Conservation (phyloP, 1,140 invertebrate species). For the Drosophila mauritiana region DNA sequence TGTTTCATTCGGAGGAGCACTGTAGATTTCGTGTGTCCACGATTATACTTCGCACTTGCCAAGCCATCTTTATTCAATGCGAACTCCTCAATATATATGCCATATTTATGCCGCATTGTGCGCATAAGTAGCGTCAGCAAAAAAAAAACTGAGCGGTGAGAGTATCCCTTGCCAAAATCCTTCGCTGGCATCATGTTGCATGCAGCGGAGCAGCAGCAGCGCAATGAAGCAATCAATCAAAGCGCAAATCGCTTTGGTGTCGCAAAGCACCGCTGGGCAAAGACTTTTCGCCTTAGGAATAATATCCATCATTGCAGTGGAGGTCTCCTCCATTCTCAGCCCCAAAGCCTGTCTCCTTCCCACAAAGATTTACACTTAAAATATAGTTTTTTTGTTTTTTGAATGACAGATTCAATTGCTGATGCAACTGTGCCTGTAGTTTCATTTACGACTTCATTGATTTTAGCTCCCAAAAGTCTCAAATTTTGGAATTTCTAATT, state of each 20-base stretch:
- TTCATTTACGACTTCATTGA: no score
- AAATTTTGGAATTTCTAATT: neutral
- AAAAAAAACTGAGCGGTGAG: slow-evolving; percentile 5
- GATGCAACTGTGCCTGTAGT: no score
- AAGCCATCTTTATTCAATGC: neutral
- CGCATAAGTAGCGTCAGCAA: slow-evolving; percentile 7
- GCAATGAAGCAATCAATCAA: slow-evolving; percentile 80
- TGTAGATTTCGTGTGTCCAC: neutral
- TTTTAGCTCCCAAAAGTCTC: no score
- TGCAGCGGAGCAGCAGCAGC: slow-evolving; percentile 33
- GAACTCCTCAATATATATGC: slow-evolving; percentile 6
- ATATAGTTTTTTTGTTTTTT: neutral
- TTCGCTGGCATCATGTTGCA: slow-evolving; percentile 62
- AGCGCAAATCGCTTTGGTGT: slow-evolving; percentile 78
- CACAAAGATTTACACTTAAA: slow-evolving; percentile 6
- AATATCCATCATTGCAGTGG: slow-evolving; percentile 79
- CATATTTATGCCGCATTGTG: slow-evolving; percentile 56
- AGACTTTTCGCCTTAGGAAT: slow-evolving; percentile 82
- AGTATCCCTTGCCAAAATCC: slow-evolving; percentile 58
- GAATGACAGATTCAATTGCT: no score
- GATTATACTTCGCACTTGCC: neutral
- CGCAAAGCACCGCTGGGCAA: slow-evolving; percentile 79
- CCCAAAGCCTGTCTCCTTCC: neutral
- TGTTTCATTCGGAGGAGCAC: no score
- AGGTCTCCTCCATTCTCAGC: slow-evolving; percentile 17